These are phyloP conservation scores for Pterocles burchelli DNA, from an alignment of 2,113 vertebrate species.

Conservation along the genomic window DNA sequence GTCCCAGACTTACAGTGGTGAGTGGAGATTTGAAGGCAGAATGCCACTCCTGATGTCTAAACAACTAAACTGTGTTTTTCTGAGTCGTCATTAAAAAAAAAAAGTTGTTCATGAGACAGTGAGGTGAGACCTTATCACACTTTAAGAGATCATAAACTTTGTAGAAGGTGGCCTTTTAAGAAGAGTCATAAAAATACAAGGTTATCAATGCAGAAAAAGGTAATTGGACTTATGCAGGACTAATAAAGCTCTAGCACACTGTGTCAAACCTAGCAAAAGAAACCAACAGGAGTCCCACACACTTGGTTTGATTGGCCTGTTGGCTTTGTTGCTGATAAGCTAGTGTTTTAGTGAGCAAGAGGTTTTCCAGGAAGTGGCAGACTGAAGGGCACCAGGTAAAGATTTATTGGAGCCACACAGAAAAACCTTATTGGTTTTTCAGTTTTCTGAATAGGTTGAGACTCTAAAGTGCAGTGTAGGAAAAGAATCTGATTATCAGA, in stretches of 20 bases:
- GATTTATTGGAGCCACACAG: constrained; percentile 33
- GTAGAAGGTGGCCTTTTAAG: not conserved
- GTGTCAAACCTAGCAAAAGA: not conserved
- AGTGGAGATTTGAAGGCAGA: not conserved
- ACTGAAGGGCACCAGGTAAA: constrained; percentile 72
- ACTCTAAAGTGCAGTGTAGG: constrained; percentile 3
- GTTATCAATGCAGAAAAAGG: not conserved
- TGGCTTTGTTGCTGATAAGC: not conserved
- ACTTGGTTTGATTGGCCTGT: not conserved
- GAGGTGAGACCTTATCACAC: not conserved
- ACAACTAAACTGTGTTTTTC: not conserved
- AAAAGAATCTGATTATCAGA: constrained; percentile 66
- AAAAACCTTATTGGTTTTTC: constrained; percentile 30
- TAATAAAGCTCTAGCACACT: not conserved
- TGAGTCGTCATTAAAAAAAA: not conserved
- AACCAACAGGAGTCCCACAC: not conserved
- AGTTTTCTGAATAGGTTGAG: constrained; percentile 16
- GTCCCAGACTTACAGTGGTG: not conserved
- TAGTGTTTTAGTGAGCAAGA: constrained; percentile 12
- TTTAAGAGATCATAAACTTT: not conserved
- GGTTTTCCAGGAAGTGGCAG: constrained; percentile 28
- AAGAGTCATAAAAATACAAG: not conserved
- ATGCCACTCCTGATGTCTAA: not conserved
- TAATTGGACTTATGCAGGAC: not conserved
- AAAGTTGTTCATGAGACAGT: not conserved